Evolutionary conservation across 1,140 invertebrate species (phyloP).

Genomic region (Psilanteris sp.): DNA sequence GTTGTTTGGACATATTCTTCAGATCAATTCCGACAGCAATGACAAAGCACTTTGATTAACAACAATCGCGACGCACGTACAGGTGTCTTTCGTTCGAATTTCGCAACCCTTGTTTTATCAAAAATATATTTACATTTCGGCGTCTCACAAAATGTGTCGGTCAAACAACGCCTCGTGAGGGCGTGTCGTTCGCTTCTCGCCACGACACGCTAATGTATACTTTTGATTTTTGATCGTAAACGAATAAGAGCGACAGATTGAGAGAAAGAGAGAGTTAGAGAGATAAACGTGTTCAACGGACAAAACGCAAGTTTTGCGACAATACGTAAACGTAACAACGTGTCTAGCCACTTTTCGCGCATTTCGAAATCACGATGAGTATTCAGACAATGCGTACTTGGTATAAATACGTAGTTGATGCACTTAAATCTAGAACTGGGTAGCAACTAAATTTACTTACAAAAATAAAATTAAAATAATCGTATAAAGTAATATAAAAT

Average conservation of each 20-base stretch:
- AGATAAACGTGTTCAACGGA: conserved; percentile 10
- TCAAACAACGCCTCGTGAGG: too few species aligned
- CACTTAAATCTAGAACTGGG: conserved; percentile 45
- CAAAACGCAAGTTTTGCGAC: conserved; percentile 15
- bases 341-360: conserved; percentile 64
- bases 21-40: too few species aligned
- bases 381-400: conserved; percentile 44
- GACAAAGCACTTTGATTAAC: too few species aligned
- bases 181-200: too few species aligned
- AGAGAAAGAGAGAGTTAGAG: conserved; percentile 8
- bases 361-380: conserved; percentile 54
- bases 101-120: conserved; percentile 21
- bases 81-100: not conserved
- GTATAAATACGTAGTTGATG: conserved; percentile 60
- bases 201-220: conserved; percentile 14
- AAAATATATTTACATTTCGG: conserved; percentile 49
- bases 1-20: too few species aligned
- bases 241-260: conserved; percentile 5
- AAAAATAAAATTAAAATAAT: conserved; percentile 76
- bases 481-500: conserved; percentile 75
- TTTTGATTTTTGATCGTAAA: conserved; percentile 43
- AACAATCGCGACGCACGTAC: too few species aligned
- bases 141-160: too few species aligned
- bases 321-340: conserved; percentile 64
- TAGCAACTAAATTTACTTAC: conserved; percentile 70